Base-by-base conservation (phyloP, 2,797 vertebrate genomes). In the Parauchenoglanis punctatus region DNA sequence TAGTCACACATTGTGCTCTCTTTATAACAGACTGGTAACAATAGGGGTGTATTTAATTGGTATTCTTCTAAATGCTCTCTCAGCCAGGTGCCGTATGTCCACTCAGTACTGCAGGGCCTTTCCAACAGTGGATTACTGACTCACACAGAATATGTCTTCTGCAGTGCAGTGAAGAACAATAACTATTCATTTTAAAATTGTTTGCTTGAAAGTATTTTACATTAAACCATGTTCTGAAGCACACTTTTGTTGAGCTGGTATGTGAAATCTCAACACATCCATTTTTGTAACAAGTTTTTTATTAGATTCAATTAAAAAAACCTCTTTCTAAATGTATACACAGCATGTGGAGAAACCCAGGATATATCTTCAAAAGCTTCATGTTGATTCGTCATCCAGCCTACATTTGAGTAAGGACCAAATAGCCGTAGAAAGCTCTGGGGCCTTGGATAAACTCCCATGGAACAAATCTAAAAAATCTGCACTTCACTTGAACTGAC, bases 401-500 rank as follows among this genome's bases (percentile, higher is more conserved):
- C 31, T 3, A 31, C 56, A 59, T 59, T 40, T 59, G 77, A 80
- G 54, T 80, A 85, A 73, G 86, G 88, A 90, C 91, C 84, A 90
- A 91, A 91, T 75, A 87, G 59, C 88, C 84, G 87, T 8, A 61
- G 83, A 89, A 88, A 89, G 82, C 67, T 84, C 81, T 59, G n/a
- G 86, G 56, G 87, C n/a, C 76, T 61, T 40, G 23, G 58, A 84
- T 63, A 81, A 85, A 35, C 86, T 89, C 90, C 86, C 89, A 85
- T 78, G 25, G 90, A 94, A 91, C 86, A 92, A 92, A 92, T 88
- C 25, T 35, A 90, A 91, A 92, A 86, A 92, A 92, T 91, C 84
- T 91, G 91, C 90, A 88, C 92, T 94, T 93, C 88, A 92, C 92
- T 94, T 93, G 87, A 94, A 94, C 92, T 86, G 76, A 77, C 91